Base-by-base conservation (phyloP, 2,797 vertebrate genomes). In the Dallia pectoralis region DNA sequence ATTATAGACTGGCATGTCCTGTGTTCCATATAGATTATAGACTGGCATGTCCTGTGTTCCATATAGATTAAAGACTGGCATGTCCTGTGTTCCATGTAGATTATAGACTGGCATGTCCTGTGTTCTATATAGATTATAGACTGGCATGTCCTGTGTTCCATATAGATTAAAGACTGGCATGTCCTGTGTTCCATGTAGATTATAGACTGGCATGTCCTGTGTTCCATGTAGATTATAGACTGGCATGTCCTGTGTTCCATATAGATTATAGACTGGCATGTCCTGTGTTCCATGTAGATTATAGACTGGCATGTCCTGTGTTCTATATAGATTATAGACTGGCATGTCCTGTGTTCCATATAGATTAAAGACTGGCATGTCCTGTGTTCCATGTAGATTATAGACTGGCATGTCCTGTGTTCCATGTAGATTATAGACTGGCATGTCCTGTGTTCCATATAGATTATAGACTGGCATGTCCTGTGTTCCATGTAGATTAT, bases 271-370 rank as follows among this genome's bases (percentile, higher is more conserved):
- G 77, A 89, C 75, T 51, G 51, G 71, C 0, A 0, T 79, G 84
- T 84, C 80, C 71, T 63, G 63, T 33, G 14, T 1, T 62, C 40
- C 33, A 18, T 36, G 78, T 66, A 74, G 73, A 81, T 79, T 78
- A 82, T 65, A 33, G n/a, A 18, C 30, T 74, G 69, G 76, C 47
- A 25, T 74, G n/a, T n/a, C n/a, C n/a, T n/a, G n/a, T n/a, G n/a
- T n/a, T n/a, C n/a, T n/a, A n/a, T n/a, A n/a, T n/a, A n/a, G n/a
- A n/a, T 75, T 70, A 81, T 62, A 71, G 79, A 76, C 74, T 56
- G 81, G 64, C n/a, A 70, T 77, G 74, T 59, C 75, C 64, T 83
- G 74, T 84, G 86, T n/a, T n/a, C n/a, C n/a, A n/a, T n/a, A n/a
- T n/a, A n/a, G n/a, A n/a, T n/a, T n/a, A n/a, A n/a, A n/a, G n/a